phyloP scores from a whole-genome alignment of 2,888 invertebrate genomes.

The Erynnis tages region DNA sequence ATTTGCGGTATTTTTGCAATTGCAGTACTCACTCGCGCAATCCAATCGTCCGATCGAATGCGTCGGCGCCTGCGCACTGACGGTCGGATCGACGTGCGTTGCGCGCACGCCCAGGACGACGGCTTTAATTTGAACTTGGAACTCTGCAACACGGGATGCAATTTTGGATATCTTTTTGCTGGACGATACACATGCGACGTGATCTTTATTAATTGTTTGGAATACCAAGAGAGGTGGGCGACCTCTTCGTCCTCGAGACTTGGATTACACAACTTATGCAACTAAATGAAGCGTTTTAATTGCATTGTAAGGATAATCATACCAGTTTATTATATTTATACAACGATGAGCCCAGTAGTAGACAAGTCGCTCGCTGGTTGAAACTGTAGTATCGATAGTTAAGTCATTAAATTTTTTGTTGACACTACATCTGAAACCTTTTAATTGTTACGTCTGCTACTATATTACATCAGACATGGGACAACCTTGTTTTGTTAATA shows the following conservation, averaged over 20 bases:
- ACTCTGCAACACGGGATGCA: slow-evolving; percentile 53
- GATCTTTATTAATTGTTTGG: slow-evolving; percentile 51
- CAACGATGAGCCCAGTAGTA: too few relatives aligned
- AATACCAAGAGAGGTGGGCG: slow-evolving; percentile 55
- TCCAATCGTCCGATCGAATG: slow-evolving; percentile 65
- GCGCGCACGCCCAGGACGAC: slow-evolving; percentile 42
- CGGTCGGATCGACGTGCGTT: slow-evolving; percentile 27
- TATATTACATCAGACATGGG: too few relatives aligned
- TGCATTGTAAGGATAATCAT: too few relatives aligned
- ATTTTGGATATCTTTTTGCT: slow-evolving; percentile 63
- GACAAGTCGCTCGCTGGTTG: too few relatives aligned
- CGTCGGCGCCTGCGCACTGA: slow-evolving; percentile 67
- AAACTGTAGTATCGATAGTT: too few relatives aligned
- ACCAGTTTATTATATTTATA: too few relatives aligned
- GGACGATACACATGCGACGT: slow-evolving; percentile 40
- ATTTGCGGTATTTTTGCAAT: slow-evolving; percentile 49
- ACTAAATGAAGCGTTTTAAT: slow-evolving; percentile 6
- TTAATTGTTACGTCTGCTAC: too few relatives aligned
- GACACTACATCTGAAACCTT: too few relatives aligned
- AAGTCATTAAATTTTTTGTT: too few relatives aligned
- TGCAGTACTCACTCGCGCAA: slow-evolving; percentile 48
- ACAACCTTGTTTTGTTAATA: too few relatives aligned
- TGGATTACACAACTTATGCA: slow-evolving; percentile 18
- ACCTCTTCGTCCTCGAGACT: slow-evolving; percentile 46
- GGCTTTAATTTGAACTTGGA: slow-evolving; percentile 67